Conservation (phyloP, 1,140 invertebrate genomes). For the Heliconius hewitsoni region DNA sequence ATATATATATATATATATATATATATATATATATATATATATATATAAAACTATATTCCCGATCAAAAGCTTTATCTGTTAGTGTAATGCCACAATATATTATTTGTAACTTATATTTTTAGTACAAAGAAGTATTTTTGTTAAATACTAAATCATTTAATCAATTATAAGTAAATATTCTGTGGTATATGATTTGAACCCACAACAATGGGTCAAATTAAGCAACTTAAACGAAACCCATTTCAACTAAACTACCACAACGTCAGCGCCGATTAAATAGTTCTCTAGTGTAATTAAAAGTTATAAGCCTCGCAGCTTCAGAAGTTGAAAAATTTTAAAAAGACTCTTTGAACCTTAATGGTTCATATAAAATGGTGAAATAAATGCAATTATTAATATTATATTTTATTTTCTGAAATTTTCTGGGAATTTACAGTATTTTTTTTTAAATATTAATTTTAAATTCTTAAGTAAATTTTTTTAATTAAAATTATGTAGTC, state of each 20-base stretch:
- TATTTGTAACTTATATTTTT: no score
- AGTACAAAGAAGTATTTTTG: no score
- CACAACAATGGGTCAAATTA: neutral
- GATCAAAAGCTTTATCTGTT: no score
- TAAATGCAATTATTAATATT: neutral
- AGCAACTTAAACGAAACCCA: neutral
- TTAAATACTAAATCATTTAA: no score
- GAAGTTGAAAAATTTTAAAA: neutral
- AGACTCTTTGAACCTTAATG: neutral
- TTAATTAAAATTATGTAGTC: rapidly evolving
- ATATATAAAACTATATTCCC: neutral
- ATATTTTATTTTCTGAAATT: neutral
- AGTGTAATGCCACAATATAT: no score
- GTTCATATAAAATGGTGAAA: neutral
- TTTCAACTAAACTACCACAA: neutral
- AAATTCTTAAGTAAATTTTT: no score
- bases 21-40: neutral
- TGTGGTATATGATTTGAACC: neutral
- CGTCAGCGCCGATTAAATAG: conserved; percentile 1
- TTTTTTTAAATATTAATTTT: no score
- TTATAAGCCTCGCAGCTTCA: neutral
- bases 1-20: no score
- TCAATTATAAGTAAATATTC: neutral
- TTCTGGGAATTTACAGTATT: no score
- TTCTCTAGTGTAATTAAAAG: conserved; percentile 7